Conservation (phyloP, 1,140 invertebrate species). For the Bradynema listronoti region DNA sequence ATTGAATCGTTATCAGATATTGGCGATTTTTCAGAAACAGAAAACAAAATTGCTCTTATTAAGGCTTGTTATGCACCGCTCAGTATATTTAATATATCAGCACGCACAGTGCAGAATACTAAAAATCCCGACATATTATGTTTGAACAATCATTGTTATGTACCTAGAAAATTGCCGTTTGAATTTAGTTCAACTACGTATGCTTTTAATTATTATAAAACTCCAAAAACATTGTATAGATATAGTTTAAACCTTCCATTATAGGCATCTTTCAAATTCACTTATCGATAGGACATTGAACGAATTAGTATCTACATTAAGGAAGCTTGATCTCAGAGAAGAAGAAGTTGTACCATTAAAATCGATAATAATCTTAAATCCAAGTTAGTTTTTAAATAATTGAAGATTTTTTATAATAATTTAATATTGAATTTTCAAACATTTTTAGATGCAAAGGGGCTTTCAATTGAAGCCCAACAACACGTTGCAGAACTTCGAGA, state of each 20-base stretch:
- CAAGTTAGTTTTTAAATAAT: slow-evolving; percentile 39
- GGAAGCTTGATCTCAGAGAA: slow-evolving; percentile 51
- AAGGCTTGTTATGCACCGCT: slow-evolving; percentile 54
- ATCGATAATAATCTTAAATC: slow-evolving; percentile 57
- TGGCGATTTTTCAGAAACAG: slow-evolving; percentile 47
- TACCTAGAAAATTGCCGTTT: slow-evolving; percentile 48
- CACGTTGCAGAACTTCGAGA: slow-evolving; percentile 48
- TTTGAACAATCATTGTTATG: slow-evolving; percentile 50
- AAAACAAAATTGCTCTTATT: slow-evolving; percentile 53
- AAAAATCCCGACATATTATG: slow-evolving; percentile 56
- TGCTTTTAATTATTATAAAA: slow-evolving; percentile 18
- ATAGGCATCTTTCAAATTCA: slow-evolving; percentile 56
- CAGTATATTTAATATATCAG: slow-evolving; percentile 58
- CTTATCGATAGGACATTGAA: slow-evolving; percentile 56
- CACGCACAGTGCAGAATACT: slow-evolving; percentile 55
- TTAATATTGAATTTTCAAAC: slow-evolving; percentile 10
- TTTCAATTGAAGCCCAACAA: slow-evolving; percentile 47
- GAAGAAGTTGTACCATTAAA: slow-evolving; percentile 56
- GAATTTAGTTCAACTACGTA: slow-evolving; percentile 55
- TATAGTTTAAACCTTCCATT: slow-evolving; percentile 20
- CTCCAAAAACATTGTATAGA: slow-evolving; percentile 1
- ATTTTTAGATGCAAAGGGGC: slow-evolving; percentile 51
- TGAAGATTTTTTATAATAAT: slow-evolving; percentile 21
- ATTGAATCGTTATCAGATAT: slow-evolving; percentile 53
- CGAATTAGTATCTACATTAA: slow-evolving; percentile 49